Percentiles rank a stretch among this genome's conserved stretches.
phyloP scores from a whole-genome alignment of 2,113 vertebrate species.

The Ivindomyrus marchei region DNA sequence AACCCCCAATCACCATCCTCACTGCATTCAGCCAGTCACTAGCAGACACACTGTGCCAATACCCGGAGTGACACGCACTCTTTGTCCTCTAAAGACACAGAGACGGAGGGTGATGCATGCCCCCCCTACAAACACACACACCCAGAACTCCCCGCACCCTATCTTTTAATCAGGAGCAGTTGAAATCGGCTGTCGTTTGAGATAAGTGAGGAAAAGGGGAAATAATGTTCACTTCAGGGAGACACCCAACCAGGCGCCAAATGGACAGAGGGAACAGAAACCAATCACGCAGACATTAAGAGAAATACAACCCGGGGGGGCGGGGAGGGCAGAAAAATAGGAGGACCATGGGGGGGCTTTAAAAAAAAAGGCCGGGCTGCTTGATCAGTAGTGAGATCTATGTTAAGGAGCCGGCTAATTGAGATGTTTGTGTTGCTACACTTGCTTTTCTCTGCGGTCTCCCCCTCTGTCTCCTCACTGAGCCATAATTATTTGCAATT shows the following conservation, averaged over 20 bases:
- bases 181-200: not conserved
- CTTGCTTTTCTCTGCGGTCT: slow-evolving; percentile 74
- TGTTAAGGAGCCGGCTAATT: slow-evolving; percentile 90
- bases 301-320: slow-evolving; percentile 14
- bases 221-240: slow-evolving; percentile 5
- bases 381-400: slow-evolving; percentile 78
- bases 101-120: not conserved
- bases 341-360: not conserved
- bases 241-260: not conserved
- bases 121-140: not conserved
- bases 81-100: not conserved
- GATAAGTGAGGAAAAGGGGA: not conserved
- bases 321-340: not conserved
- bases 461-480: slow-evolving; percentile 76
- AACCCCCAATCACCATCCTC: not conserved
- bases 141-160: not conserved
- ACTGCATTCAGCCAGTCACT: not conserved
- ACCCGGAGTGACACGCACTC: not conserved
- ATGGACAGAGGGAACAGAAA: slow-evolving; percentile 12
- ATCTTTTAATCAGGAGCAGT: slow-evolving; percentile 12
- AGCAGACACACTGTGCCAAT: not conserved
- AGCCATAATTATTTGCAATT: slow-evolving; percentile 99
- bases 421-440: slow-evolving; percentile 95
- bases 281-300: slow-evolving; percentile 20
- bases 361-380: slow-evolving; percentile 32